A percentile compares a stretch with the other conserved stretches of the same genome.
Conservation (phyloP, 1,140 invertebrate genomes). For the Zaprionus kolodkinae region DNA sequence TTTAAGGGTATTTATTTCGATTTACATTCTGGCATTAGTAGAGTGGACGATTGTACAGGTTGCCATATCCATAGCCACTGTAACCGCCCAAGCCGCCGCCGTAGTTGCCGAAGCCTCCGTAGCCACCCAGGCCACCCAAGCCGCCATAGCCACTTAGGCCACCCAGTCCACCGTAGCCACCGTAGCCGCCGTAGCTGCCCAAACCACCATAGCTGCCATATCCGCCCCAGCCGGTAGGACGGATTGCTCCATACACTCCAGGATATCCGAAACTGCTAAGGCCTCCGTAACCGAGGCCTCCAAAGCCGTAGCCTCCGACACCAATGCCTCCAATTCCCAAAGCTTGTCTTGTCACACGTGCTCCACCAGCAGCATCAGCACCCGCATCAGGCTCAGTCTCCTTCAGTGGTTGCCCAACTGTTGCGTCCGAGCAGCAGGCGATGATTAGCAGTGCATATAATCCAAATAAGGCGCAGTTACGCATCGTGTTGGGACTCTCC, state of each 20-base stretch:
- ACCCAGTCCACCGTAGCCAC: slow-evolving; percentile 26
- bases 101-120: slow-evolving; percentile 12
- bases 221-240: slow-evolving; percentile 35
- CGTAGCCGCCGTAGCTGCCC: slow-evolving; percentile 41
- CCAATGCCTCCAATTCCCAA: slow-evolving; percentile 23
- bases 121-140: slow-evolving; percentile 2
- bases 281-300: slow-evolving; percentile 31
- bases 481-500: slow-evolving; percentile 58
- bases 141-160: slow-evolving; percentile 21
- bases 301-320: slow-evolving; percentile 22
- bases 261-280: slow-evolving; percentile 9
- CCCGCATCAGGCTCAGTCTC: slow-evolving; percentile 42
- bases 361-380: background rate
- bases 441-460: slow-evolving; percentile 77
- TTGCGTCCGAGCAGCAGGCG: slow-evolving; percentile 48
- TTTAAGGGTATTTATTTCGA: slow-evolving; percentile 4
- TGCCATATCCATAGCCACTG: slow-evolving; percentile 8
- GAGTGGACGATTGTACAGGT: slow-evolving; percentile 41
- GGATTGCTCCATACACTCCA: slow-evolving; percentile 30
- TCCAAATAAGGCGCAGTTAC: slow-evolving; percentile 69
- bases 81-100: background rate
- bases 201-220: slow-evolving; percentile 46
- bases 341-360: slow-evolving; percentile 56
- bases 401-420: slow-evolving; percentile 66
- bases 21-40: background rate